Evolutionary conservation across 1,140 invertebrate species (phyloP), one percentile per base, ranked within the genome.

Genomic region (Aphaenogaster ashmeadi): DNA sequence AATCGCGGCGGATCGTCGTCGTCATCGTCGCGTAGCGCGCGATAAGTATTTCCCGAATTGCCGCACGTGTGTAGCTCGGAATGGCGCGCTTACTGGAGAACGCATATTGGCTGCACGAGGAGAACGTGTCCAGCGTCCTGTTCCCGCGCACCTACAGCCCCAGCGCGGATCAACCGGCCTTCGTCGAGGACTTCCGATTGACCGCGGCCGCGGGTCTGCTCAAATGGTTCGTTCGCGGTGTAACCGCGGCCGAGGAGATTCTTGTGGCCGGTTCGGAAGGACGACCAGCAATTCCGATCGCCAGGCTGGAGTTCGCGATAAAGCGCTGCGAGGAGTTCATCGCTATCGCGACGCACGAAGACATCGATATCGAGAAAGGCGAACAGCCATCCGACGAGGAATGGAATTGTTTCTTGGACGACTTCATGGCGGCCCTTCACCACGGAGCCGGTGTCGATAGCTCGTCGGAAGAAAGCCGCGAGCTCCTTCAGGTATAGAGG

Each of bases 321-420:
- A 91, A 95, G 72, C 93, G 96, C 67, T 96, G 96, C 92, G 95
- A 96, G 36, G 96, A 96, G 62, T 96, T 96, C 60, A 87, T 97
- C 38, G 92, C 93, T 15, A 93, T 93, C 41, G 89, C 93, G 72
- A 93, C 95, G 41, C 95, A 97, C 91, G 95, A 96, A 52, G 96
- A 97, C 90, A 95, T 97, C 38, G 97, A 97, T 90, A 52, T 88
- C 8, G 67, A 67, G 2, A 64, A 90, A 3, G 52, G 33, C 21
- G 18, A 72, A 6, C 88, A 87, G 67, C 77, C 94, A 21, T 90
- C 92, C 75, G 92, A 94, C 8, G 94, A 96, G 5, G 97, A 98
- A 87, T 98, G 98, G 97, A 96, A 97, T 92, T 95, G 96, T 44
- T 98, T 98, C 90, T 95, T 98, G 41, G 96, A 96, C 85, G 96